These are phyloP conservation scores for Orthosia gracilis DNA, from an alignment of 2,888 invertebrate species.

Conservation along the genomic window DNA sequence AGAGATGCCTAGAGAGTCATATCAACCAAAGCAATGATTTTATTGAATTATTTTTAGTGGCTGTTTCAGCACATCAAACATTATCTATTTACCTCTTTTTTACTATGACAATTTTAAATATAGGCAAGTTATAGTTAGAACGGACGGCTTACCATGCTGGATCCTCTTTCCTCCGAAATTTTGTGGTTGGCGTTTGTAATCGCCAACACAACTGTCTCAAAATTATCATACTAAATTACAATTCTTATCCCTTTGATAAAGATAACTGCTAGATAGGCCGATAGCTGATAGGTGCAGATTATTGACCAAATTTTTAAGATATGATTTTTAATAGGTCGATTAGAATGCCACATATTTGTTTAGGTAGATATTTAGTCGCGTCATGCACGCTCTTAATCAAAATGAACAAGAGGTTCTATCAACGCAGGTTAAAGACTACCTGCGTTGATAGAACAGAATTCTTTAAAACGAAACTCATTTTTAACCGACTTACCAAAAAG, in stretches of 20 bases:
- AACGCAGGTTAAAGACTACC: no score
- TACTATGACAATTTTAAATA: background rate
- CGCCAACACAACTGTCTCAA: slow-evolving; percentile 82
- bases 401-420: background rate
- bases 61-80: slow-evolving; percentile 3
- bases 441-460: no score
- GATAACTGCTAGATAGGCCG: slow-evolving; percentile 68
- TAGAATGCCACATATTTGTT: slow-evolving; percentile 53
- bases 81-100: background rate
- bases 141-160: slow-evolving; percentile 70
- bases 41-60: slow-evolving; percentile 13
- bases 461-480: no score
- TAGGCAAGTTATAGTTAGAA: background rate
- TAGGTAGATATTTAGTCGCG: background rate
- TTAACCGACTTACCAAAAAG: no score
- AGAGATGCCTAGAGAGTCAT: background rate
- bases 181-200: slow-evolving; percentile 77
- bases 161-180: slow-evolving; percentile 50
- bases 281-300: slow-evolving; percentile 74
- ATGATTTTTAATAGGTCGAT: slow-evolving; percentile 75
- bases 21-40: slow-evolving; percentile 4
- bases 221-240: slow-evolving; percentile 77
- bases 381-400: background rate
- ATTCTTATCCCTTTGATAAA: slow-evolving; percentile 83
- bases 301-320: slow-evolving; percentile 76